Conservation (phyloP, 2,797 vertebrate genomes). For the Morus bassanus region DNA sequence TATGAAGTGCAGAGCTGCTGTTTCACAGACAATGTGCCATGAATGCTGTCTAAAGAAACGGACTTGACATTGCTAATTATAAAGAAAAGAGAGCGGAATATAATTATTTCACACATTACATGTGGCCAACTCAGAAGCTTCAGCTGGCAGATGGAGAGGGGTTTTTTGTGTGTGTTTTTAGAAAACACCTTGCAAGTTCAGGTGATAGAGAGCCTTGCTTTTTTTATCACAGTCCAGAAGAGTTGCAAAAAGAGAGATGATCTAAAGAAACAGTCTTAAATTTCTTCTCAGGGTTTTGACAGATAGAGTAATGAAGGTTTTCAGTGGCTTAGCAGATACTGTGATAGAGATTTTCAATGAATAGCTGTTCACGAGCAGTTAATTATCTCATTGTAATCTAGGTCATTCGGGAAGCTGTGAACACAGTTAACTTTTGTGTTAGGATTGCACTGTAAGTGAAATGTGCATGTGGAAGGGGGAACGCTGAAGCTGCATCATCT, state of each 20-base stretch:
- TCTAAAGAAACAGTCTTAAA: not conserved
- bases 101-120: not conserved
- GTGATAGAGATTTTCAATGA: not conserved
- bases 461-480: not conserved
- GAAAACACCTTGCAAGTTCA: not conserved
- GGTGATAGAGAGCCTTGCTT: not conserved
- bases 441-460: not conserved
- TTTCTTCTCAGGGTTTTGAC: not conserved
- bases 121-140: not conserved
- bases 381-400: constrained; percentile 45
- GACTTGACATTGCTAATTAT: not conserved
- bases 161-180: not conserved
- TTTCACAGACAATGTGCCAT: not conserved
- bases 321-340: not conserved
- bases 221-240: not conserved
- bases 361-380: constrained; percentile 28
- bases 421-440: constrained; percentile 17
- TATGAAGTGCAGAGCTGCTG: not conserved
- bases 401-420: constrained; percentile 15
- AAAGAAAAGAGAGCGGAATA: not conserved
- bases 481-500: not conserved
- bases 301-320: not conserved
- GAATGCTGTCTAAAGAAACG: not conserved
- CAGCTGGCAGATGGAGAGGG: not conserved
- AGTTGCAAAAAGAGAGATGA: not conserved